phyloP scores from a whole-genome alignment of 64 coral and sea anemone species.

The Stichodactyla mertensii region DNA sequence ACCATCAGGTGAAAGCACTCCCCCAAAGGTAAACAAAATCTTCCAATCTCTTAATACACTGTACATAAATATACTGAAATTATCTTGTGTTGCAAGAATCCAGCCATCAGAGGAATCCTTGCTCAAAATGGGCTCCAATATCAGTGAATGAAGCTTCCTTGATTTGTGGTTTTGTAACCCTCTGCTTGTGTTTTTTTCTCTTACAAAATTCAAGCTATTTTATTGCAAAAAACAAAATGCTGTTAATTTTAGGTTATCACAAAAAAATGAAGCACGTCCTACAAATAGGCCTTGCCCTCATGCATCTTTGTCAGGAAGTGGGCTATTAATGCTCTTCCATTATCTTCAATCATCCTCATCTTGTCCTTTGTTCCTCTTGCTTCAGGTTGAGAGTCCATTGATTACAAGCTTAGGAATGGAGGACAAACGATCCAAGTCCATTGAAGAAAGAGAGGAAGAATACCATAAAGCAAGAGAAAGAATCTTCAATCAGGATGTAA shows the following conservation, averaged over 20 bases:
- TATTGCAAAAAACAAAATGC: no score
- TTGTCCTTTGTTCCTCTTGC: background rate
- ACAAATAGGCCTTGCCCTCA: no score
- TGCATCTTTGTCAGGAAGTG: no score
- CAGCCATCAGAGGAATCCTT: no score
- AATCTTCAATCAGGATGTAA: slow-evolving; percentile 96
- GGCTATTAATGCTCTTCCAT: background rate
- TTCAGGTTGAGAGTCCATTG: slow-evolving; percentile 80
- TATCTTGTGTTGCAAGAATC: background rate
- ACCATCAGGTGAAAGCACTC: slow-evolving; percentile 82
- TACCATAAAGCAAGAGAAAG: slow-evolving; percentile 95
- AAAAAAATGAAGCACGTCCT: no score
- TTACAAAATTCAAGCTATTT: no score
- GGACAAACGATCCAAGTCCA: slow-evolving; percentile 92
- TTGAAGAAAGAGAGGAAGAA: slow-evolving; percentile 97
- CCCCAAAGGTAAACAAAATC: slow-evolving; percentile 60
- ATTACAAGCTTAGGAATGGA: slow-evolving; percentile 62
- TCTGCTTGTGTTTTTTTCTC: no score
- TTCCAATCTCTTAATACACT: no score
- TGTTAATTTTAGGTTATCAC: no score
- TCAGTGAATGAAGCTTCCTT: no score
- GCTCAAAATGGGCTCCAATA: no score
- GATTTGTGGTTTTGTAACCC: no score
- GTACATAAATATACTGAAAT: background rate
- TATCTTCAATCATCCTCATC: background rate